Percentiles rank a stretch among this genome's conserved stretches.
Conservation (phyloP, 2,113 vertebrate species). For the Spilogale gracilis region DNA sequence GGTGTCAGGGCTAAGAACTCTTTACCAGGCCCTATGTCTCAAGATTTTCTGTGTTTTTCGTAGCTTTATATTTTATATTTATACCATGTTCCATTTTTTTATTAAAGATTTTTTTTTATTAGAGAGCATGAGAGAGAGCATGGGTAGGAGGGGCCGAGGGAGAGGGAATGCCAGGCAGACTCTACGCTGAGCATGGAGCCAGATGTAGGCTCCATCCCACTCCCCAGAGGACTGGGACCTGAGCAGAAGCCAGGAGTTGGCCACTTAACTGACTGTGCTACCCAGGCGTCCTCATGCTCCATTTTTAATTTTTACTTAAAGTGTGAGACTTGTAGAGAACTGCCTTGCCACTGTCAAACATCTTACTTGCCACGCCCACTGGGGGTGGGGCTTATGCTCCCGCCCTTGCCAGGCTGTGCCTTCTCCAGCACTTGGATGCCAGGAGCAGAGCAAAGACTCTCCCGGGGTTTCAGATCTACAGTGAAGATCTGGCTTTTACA, state of each 20-base stretch:
- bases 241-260: background rate
- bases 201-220: background rate
- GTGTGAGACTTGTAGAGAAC: background rate
- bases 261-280: background rate
- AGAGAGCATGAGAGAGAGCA: background rate
- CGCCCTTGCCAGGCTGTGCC: background rate
- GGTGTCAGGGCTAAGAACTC: background rate
- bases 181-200: background rate
- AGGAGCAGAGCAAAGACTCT: background rate
- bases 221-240: background rate
- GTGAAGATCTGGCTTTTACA: background rate
- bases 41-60: background rate
- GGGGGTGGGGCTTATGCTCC: background rate
- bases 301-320: background rate
- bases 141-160: rapidly evolving
- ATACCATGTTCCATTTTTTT: background rate
- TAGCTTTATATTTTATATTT: background rate
- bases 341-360: background rate
- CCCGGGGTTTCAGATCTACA: background rate
- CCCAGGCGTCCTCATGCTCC: background rate
- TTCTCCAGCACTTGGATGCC: background rate
- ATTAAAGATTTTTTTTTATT: background rate
- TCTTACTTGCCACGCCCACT: background rate
- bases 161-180: background rate
- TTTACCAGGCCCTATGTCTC: background rate